Evolutionary conservation across 2,113 vertebrate species (phyloP).

Genomic region (Typhlomys cinereus): DNA sequence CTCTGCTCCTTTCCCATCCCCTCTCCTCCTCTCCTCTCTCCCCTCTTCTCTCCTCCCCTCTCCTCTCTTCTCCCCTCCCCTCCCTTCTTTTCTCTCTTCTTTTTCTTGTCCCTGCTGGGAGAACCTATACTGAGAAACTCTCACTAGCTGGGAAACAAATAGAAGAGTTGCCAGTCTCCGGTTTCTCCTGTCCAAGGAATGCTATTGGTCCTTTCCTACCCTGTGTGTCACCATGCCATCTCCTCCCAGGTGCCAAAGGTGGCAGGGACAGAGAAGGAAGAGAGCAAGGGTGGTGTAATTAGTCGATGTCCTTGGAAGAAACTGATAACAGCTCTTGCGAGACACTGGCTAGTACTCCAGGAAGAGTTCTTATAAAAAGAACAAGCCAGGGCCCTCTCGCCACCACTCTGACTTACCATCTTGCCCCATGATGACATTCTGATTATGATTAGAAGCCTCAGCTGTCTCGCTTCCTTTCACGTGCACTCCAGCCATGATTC

Average conservation of each 20-base stretch:
- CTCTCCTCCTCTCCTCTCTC: too few relatives aligned
- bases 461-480: background rate
- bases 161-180: background rate
- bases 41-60: background rate
- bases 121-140: conserved; percentile 2
- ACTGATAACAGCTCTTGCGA: background rate
- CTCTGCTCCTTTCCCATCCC: too few relatives aligned
- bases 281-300: background rate
- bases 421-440: background rate
- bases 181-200: background rate
- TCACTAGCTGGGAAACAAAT: background rate
- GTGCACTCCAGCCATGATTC: background rate
- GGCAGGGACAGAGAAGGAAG: background rate
- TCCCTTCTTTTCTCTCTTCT: background rate
- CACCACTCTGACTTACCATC: background rate
- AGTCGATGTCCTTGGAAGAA: background rate
- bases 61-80: too few relatives aligned
- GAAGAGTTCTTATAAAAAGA: background rate
- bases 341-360: background rate
- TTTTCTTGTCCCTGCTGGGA: background rate
- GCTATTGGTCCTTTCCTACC: background rate
- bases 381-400: background rate
- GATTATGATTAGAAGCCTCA: background rate
- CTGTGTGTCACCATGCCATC: background rate
- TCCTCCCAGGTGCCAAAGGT: background rate